A percentile compares a stretch with the other conserved stretches of the same genome.
Conservation (phyloP, 2,888 invertebrate species). For the Apamea sordens region DNA sequence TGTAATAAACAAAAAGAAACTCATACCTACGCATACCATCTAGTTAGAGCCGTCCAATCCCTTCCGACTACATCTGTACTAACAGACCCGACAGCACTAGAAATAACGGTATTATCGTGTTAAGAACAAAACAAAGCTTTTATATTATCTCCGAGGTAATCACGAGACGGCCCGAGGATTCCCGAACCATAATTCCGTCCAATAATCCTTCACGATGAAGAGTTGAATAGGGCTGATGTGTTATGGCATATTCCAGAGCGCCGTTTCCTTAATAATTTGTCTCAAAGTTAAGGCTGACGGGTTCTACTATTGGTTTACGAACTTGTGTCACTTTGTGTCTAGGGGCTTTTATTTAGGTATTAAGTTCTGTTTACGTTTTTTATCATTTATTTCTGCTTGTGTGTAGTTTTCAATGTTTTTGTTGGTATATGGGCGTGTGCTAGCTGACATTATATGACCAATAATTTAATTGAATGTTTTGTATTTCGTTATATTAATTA, state of each 20-base stretch:
- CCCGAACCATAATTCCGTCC: slow-evolving; percentile 67
- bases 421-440: background rate
- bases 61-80: slow-evolving; percentile 35
- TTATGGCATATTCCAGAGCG: slow-evolving; percentile 79
- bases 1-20: slow-evolving; percentile 45
- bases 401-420: background rate
- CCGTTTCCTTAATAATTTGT: slow-evolving; percentile 81
- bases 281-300: slow-evolving; percentile 66
- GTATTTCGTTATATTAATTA: background rate
- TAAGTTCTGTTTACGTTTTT: background rate
- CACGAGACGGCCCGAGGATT: slow-evolving; percentile 69
- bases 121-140: slow-evolving; percentile 70
- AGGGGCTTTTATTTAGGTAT: background rate
- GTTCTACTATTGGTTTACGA: slow-evolving; percentile 67
- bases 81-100: slow-evolving; percentile 46
- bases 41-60: slow-evolving; percentile 38
- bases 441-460: background rate
- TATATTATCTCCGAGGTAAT: slow-evolving; percentile 75
- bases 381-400: background rate
- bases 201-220: slow-evolving; percentile 82
- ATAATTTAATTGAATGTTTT: background rate
- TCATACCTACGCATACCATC: slow-evolving; percentile 20
- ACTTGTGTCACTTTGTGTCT: slow-evolving; percentile 29
- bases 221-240: slow-evolving; percentile 78
- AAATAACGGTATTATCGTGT: slow-evolving; percentile 57